Evolutionary conservation across 2,888 invertebrate species (phyloP).

Genomic region (Drosophila nigricruria): DNA sequence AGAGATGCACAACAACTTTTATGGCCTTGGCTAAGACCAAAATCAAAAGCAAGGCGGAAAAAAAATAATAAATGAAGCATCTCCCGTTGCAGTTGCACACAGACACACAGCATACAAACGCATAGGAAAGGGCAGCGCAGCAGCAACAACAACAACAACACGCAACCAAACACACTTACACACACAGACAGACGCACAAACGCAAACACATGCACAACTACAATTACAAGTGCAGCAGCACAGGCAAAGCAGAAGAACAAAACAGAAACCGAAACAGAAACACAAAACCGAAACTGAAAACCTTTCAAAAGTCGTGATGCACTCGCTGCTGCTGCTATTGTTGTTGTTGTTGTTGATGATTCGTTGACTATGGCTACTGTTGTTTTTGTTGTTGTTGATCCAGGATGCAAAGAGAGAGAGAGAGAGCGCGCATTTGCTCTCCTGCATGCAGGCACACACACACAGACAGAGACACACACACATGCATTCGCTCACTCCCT

Average conservation of each 20-base stretch:
- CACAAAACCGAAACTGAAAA: conserved; percentile 55
- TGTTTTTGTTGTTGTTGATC: conserved; percentile 37
- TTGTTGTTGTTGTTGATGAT: conserved; percentile 13
- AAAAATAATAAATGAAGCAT: conserved; percentile 23
- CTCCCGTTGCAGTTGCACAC: conserved; percentile 42
- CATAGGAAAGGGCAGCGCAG: conserved; percentile 52
- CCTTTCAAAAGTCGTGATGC: conserved; percentile 57
- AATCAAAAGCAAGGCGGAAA: conserved; percentile 34
- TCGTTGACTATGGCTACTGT: conserved; percentile 20
- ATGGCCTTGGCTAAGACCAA: conserved; percentile 64
- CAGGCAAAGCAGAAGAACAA: conserved; percentile 60
- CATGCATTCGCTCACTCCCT: conserved; percentile 23
- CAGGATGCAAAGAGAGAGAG: conserved; percentile 49
- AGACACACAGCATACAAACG: conserved; percentile 32
- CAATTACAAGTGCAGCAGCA: conserved; percentile 59
- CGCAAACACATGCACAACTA: conserved; percentile 34
- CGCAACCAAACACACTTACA: conserved; percentile 24
- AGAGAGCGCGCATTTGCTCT: conserved; percentile 44
- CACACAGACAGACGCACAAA: conserved; percentile 12
- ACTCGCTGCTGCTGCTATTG: conserved; percentile 12
- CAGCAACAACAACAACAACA: conserved; percentile 28
- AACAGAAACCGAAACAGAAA: conserved; percentile 58
- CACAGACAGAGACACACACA: conserved; percentile 5
- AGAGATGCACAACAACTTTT: conserved; percentile 51
- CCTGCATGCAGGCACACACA: conserved; percentile 20